Evolutionary conservation across 2,888 invertebrate species (phyloP).

Genomic region (Ctena decussata): DNA sequence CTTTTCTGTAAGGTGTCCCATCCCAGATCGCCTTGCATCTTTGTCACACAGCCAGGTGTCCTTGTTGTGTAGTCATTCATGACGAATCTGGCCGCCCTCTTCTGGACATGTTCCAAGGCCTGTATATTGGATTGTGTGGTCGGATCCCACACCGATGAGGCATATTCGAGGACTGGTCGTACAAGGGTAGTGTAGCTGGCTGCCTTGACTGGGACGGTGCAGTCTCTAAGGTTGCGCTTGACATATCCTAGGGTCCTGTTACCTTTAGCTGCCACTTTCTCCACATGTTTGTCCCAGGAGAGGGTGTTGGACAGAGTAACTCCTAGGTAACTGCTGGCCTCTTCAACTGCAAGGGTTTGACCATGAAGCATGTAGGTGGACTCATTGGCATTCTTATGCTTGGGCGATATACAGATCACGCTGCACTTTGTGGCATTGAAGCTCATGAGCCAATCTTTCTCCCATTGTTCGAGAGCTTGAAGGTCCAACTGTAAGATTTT

Average conservation of each 20-base stretch:
- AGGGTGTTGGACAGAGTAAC: slow-evolving; percentile 3
- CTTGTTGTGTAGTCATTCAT: slow-evolving; percentile 6
- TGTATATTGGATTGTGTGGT: not conserved
- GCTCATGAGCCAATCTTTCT: slow-evolving; percentile 16
- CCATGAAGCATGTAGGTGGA: not conserved
- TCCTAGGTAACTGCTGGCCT: not conserved
- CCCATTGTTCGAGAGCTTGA: not conserved
- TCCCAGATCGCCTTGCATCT: slow-evolving; percentile 24
- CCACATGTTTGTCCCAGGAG: slow-evolving; percentile 10
- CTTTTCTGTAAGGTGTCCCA: slow-evolving; percentile 14
- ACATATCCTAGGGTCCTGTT: slow-evolving; percentile 31
- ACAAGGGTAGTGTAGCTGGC: slow-evolving; percentile 13
- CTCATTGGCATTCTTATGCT: slow-evolving; percentile 3
- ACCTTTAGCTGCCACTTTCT: slow-evolving; percentile 17
- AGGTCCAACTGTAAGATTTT: slow-evolving; percentile 14
- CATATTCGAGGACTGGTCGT: slow-evolving; percentile 20
- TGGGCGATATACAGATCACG: slow-evolving; percentile 3
- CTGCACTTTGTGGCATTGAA: slow-evolving; percentile 20
- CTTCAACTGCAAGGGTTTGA: not conserved
- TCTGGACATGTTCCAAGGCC: slow-evolving; percentile 12
- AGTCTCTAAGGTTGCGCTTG: slow-evolving; percentile 19
- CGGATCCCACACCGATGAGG: slow-evolving; percentile 19
- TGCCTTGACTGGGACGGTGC: slow-evolving; percentile 13
- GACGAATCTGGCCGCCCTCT: slow-evolving; percentile 6
- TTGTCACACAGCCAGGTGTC: slow-evolving; percentile 15